Base-by-base conservation (phyloP, 2,888 invertebrate genomes). In the Noctua pronuba region DNA sequence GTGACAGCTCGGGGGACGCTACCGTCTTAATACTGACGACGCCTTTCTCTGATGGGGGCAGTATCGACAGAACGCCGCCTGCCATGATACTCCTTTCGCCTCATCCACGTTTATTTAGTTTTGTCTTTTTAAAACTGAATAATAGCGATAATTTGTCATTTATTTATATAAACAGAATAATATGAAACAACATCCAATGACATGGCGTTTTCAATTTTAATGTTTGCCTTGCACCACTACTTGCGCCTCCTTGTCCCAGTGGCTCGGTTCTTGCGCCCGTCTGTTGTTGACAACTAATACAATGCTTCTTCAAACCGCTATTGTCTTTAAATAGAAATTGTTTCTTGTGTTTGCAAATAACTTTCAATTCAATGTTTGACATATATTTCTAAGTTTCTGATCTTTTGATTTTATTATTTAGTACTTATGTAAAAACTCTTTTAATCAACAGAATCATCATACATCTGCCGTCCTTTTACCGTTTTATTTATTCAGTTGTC, bases 321-420 rank as follows among this genome's bases (percentile, higher is more conserved):
- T 74, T 69, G 68, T 38, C n/a, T 79, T 16, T 74, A 18, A 68
- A 73, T 41, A n/a, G n/a, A 55, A 44, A 72, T 55, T 49, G 5
- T 72, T 72, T 21, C 64, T 49, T 65, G 46, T 18, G 41, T 31
- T 41, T 55, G n/a, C 38, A 24, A n/a, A 24, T n/a, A 73, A 46
- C 60, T 44, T 67, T 6, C 31, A 8, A 10, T 52, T 68, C 73
- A 21, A 41, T 31, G 18, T 58, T 38, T 38, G 16, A 24, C 18
- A 18, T 31, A 38, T 10, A 1, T 46, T 49, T 41, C 46, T 41
- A 21, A 55, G 44, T 72, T 24, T 35, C 10, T 58, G 60, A 41
- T 44, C 21, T n/a, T 46, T 41, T 21, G n/a, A 31, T 16, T 49
- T 2, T 31, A 24, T 67, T 46, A 46, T 18, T 13, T 5, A 16